These are phyloP conservation scores for Carettochelys insculpta DNA, from an alignment of 2,113 vertebrate genomes.

Conservation along the genomic window DNA sequence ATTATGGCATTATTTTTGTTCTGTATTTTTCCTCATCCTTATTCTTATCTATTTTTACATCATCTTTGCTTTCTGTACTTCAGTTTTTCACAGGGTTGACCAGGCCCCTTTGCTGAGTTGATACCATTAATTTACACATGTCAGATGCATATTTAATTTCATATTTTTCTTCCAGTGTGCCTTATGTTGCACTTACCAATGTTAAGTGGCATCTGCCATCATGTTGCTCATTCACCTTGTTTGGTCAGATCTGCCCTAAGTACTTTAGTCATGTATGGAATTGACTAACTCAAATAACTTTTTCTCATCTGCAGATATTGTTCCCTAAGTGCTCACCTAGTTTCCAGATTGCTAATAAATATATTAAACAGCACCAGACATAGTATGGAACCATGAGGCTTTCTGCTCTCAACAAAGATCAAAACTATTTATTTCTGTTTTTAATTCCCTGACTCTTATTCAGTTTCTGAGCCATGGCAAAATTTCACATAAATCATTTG, in stretches of 20 bases:
- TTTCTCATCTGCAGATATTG: neutral
- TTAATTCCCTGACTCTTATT: slow-evolving; percentile 35
- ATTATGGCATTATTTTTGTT: neutral
- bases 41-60: neutral
- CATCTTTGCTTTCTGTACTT: neutral
- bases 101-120: neutral
- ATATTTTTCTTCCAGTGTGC: neutral
- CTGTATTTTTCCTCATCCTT: neutral
- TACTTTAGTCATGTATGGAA: neutral
- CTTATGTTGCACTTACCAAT: neutral
- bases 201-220: neutral
- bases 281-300: neutral
- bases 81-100: neutral
- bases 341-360: neutral
- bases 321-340: neutral
- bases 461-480: neutral
- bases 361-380: neutral
- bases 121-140: neutral
- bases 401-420: neutral
- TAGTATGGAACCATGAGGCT: neutral
- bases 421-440: slow-evolving; percentile 57
- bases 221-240: neutral
- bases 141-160: neutral
- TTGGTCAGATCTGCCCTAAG: neutral
- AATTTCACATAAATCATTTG: slow-evolving; percentile 25